These are phyloP conservation scores for Bagarius yarrelli DNA, from an alignment of 2,113 vertebrate species.

Conservation along the genomic window DNA sequence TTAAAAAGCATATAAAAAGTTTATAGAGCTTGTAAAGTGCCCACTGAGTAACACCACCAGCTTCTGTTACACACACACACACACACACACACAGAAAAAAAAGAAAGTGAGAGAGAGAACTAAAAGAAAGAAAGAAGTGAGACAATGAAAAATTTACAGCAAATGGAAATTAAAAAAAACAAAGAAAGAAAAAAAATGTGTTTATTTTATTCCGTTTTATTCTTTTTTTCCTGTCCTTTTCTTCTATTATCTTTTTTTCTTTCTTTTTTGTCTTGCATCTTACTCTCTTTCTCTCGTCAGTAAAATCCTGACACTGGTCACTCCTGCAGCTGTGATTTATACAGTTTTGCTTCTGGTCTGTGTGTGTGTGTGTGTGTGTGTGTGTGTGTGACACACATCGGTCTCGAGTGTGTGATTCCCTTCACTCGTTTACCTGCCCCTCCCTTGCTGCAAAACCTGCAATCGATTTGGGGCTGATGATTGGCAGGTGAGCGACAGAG, in stretches of 20 bases:
- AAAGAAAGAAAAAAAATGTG: neutral
- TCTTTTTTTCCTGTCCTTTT: neutral
- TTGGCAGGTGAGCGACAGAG: conserved; percentile 52
- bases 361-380: conserved; percentile 9
- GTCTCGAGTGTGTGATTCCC: conserved; percentile 33
- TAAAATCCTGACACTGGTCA: too few relatives aligned
- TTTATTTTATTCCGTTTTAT: neutral
- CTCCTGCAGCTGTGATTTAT: neutral
- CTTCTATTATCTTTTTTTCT: too few relatives aligned
- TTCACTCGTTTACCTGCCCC: conserved; percentile 48
- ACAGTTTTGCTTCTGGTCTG: conserved; percentile 32
- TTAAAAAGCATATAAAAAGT: conserved; percentile 74
- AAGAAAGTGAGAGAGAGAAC: neutral
- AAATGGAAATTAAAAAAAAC: neutral
- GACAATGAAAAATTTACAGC: too few relatives aligned
- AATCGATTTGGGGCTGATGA: conserved; percentile 55
- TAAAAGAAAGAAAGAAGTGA: neutral
- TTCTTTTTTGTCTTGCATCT: neutral
- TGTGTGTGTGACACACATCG: conserved; percentile 3
- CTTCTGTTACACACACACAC: conserved; percentile 64
- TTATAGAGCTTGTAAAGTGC: conserved; percentile 80
- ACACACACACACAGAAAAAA: neutral
- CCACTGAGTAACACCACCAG: conserved; percentile 74
- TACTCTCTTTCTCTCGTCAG: neutral
- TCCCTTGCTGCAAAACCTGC: conserved; percentile 48